Evolutionary conservation across 2,888 invertebrate species (phyloP), one percentile per base, ranked within the genome.

Genomic region (Phyllotreta striolata): DNA sequence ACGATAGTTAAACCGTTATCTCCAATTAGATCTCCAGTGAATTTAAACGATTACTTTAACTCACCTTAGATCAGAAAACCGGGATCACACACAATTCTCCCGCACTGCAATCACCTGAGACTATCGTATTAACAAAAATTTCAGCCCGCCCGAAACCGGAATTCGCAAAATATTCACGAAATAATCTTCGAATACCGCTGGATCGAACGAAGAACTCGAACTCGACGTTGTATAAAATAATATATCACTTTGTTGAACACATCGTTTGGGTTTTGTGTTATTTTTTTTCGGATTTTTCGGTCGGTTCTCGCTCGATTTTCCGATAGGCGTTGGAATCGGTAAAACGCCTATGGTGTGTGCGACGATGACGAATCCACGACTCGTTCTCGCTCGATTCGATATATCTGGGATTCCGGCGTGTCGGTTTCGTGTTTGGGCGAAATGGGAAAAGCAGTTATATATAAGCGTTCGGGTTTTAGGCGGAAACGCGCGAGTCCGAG

Each of bases 371-470:
- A 24, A 24, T 24, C 24, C 24, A 46, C 57, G 43, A 52, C 55
- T 39, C 46, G 52, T 37, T 47, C 54, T 54, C 54, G 43, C 64
- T 55, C 43, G 8, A 62, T 49, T 62, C 47, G 39, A 60, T 64
- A 24, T 24, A 59, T 62, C 64, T 66, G 63, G 63, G 66, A 64
- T 63, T 64, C 63, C 60, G 52, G 24, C 24, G 24, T 24, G 24
- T 24, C 24, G 24, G 24, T 24, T 24, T 24, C 24, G 24, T 24
- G 24, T 63, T 63, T 57, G 65, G 55, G 64, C 55, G 61, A 57
- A 47, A 59, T 60, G 58, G 55, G 54, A 65, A 57, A 63, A 59
- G 64, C 69, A 67, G 67, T 68, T 71, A 68, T 71, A 71, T 71
- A 71, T 70, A 71, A 41, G 68, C 57, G 43, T 54, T 55, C 66